phyloP scores from a whole-genome alignment of 2,888 invertebrate species.

The Ligdia adustata region DNA sequence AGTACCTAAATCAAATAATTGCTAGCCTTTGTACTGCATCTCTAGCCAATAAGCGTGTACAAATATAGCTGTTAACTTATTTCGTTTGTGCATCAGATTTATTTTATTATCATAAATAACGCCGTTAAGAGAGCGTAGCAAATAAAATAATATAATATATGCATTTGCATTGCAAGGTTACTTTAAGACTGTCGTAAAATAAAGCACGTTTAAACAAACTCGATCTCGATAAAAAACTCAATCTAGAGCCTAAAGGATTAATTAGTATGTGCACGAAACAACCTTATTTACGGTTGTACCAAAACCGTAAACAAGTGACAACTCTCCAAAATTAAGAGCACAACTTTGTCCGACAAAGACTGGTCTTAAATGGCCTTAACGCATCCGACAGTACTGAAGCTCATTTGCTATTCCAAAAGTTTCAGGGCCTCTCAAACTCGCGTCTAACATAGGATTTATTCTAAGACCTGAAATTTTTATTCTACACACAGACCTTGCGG shows the following conservation, averaged over 20 bases:
- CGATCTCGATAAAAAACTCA: too few relatives aligned
- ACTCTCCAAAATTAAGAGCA: slow-evolving; percentile 26
- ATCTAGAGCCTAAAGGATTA: not conserved
- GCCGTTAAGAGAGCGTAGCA: too few relatives aligned
- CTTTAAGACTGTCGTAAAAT: too few relatives aligned
- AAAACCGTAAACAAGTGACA: slow-evolving; percentile 12
- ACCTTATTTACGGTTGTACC: slow-evolving; percentile 1
- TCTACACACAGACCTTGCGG: slow-evolving; percentile 38
- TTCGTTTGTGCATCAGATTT: too few relatives aligned
- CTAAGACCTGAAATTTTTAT: slow-evolving; percentile 47
- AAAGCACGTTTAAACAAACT: too few relatives aligned
- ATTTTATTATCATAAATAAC: too few relatives aligned
- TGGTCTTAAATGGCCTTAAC: slow-evolving; percentile 20
- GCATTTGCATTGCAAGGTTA: too few relatives aligned
- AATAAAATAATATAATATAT: too few relatives aligned
- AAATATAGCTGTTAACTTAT: too few relatives aligned
- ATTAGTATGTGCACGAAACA: slow-evolving; percentile 2
- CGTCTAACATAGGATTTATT: slow-evolving; percentile 32
- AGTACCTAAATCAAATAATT: too few relatives aligned
- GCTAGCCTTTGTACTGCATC: too few relatives aligned
- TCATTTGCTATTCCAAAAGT: slow-evolving; percentile 45
- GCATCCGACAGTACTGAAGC: slow-evolving; percentile 19
- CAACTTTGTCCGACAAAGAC: slow-evolving; percentile 25
- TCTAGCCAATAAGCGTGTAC: too few relatives aligned
- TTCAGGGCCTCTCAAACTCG: slow-evolving; percentile 25